Evolutionary conservation across 2,113 vertebrate species (phyloP), one percentile per base, ranked within the genome.

Genomic region (Gobius niger): DNA sequence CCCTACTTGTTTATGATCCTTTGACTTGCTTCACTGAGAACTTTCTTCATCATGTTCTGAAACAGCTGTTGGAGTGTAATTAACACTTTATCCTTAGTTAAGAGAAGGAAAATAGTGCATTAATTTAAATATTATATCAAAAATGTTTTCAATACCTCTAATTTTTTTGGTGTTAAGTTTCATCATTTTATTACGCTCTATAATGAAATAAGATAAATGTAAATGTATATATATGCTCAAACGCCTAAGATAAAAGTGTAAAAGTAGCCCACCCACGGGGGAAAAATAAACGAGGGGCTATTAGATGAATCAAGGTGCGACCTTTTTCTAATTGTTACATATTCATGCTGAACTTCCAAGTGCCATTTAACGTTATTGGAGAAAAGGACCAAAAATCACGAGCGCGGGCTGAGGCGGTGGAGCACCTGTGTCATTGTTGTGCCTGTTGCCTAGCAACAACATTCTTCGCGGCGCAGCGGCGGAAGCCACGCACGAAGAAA

Each of bases 381-480:
- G 72, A 76, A 70, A 78, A 63, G 81, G 76, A 63, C 79, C 53
- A 50, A 80, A 76, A 67, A 63, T 71, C 78, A 84, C 60, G 80
- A 80, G 80, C 70, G 70, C 64, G 47, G 69, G 69, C 34, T 46
- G 70, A 70, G 73, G 73, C 53, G 66, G 47, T 15, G 68, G 84
- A 87, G 90, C 91, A 93, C 91, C 92, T 93, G 91, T 92, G 86
- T 93, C 91, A 92, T 92, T 93, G 93, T 93, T 93, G 91, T 92
- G 89, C 91, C 89, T 92, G 93, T 93, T 93, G 92, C 93, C 91
- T 91, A 87, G 92, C 89, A 92, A 93, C 92, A 85, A 81, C 85
- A 89, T 90, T 89, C 86, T 88, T 90, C 84, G 82, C 76, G 44
- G 80, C 68, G 80, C 80, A 53, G 82, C 70, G 87, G 75, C 68